Evolutionary conservation across 2,113 vertebrate genomes (phyloP), one percentile per base, ranked within the genome.

Genomic region (Plectropomus leopardus): DNA sequence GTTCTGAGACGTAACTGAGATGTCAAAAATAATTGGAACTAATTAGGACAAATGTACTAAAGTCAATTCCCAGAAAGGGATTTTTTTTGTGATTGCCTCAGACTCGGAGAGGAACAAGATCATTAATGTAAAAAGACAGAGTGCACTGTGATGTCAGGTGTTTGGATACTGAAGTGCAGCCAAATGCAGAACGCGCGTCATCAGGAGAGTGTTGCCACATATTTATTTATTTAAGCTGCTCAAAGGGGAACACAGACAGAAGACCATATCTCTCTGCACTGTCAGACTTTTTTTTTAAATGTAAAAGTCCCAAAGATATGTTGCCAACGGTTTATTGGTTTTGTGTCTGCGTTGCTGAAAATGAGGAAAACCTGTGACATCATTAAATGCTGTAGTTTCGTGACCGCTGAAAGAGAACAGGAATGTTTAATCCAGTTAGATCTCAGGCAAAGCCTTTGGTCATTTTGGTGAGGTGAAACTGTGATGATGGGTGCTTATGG

Each of bases 181-280:
- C 73, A 51, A 81, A 34, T 61, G 61, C 16, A 15, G 71, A 80
- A 65, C 2, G 4, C 32, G 11, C 73, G 74, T 89, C 86, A 89
- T 10, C 4, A 17, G 28, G 13, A 24, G 54, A 3, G 32, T 51
- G 68, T 78, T 68, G 72, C 26, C 15, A 66, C 23, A 19, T 4
- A 67, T 70, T 32, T 60, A 74, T 84, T 77, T 72, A 72, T 5
- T 50, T 28, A 70, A 45, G 42, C 36, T 69, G 26, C 36, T 61
- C 45, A 32, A 76, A 66, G 82, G 36, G 69, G 65, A 83, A 75
- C 61, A 51, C 26, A 53, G 55, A 59, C 26, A 26, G 40, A 61
- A 54, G 5, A 36, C 14, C 24, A 32, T 1, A 21, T 47, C 30
- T 72, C 1, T 47, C 42, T 73, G 70, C 61, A 55, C 24, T 24